Percentiles rank a stretch among this genome's conserved stretches.
These are phyloP conservation scores for Gadopsis marmoratus DNA, from an alignment of 2,797 vertebrate genomes.

Conservation along the genomic window DNA sequence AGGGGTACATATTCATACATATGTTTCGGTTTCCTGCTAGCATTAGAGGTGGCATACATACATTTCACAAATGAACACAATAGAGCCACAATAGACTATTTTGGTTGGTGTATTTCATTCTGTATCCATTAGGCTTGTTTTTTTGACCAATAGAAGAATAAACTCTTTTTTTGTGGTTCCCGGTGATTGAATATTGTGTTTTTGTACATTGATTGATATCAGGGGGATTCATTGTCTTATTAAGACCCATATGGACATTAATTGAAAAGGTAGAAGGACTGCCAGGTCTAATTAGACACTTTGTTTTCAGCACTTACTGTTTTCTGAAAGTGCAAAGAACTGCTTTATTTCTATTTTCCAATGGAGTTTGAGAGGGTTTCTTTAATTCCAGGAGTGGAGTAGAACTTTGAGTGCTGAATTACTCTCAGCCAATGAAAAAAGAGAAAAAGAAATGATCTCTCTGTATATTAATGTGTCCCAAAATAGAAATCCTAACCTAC, in stretches of 20 bases:
- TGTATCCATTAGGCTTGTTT: not conserved
- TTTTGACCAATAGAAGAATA: not conserved
- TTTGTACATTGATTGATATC: not conserved
- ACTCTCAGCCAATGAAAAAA: slow-evolving; percentile 4
- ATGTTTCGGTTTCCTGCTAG: not conserved
- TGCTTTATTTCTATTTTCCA: not conserved
- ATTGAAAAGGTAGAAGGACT: not conserved
- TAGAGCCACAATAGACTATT: not conserved
- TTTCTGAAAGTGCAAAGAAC: not conserved
- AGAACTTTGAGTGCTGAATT: not conserved
- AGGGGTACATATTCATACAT: not conserved
- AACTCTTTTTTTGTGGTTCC: not conserved
- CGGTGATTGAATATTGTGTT: not conserved
- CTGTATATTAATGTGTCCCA: not conserved
- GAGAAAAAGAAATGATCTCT: not conserved
- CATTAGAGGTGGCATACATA: not conserved
- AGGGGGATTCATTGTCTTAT: not conserved
- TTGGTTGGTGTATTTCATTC: no score
- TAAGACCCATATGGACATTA: not conserved
- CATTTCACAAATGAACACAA: not conserved
- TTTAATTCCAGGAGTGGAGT: not conserved
- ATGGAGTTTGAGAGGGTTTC: not conserved
- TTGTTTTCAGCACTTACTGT: not conserved
- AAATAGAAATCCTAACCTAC: slow-evolving; percentile 19
- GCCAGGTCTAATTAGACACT: not conserved